These are phyloP conservation scores for Uria lomvia DNA, from an alignment of 2,113 vertebrate genomes.

Conservation along the genomic window DNA sequence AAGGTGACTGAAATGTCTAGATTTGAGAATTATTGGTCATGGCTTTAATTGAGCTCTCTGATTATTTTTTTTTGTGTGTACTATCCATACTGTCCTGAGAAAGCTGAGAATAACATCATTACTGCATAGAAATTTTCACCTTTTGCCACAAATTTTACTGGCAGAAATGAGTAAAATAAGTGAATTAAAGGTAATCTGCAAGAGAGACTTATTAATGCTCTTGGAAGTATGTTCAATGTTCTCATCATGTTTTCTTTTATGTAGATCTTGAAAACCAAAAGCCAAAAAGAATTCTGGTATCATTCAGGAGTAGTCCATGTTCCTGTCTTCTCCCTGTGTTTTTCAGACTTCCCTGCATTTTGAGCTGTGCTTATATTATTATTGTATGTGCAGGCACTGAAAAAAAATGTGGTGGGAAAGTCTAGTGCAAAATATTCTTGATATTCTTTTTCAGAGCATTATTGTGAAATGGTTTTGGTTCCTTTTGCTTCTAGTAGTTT, in stretches of 20 bases:
- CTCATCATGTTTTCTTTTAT: slow-evolving; percentile 3
- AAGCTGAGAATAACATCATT: not conserved
- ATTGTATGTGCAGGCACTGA: not conserved
- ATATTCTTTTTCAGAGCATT: not conserved
- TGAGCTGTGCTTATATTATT: not conserved
- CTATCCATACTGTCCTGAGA: not conserved
- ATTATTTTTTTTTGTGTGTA: not conserved
- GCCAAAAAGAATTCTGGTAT: not conserved
- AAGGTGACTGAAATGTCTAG: not conserved
- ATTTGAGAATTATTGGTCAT: not conserved
- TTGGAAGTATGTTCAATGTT: not conserved
- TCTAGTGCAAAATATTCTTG: not conserved
- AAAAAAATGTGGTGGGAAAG: slow-evolving; percentile 2
- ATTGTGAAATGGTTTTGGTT: slow-evolving; percentile 11
- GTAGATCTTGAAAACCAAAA: not conserved
- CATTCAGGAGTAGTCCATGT: not conserved
- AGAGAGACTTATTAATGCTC: not conserved
- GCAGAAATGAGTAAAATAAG: not conserved
- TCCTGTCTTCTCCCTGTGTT: slow-evolving; percentile 1
- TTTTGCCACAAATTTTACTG: not conserved
- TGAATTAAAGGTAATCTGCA: not conserved
- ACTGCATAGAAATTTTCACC: not conserved
- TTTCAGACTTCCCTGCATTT: not conserved
- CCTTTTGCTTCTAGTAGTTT: not conserved
- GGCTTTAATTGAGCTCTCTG: not conserved